Evolutionary conservation across 2,797 vertebrate species (phyloP).

Genomic region (Mallotus villosus): DNA sequence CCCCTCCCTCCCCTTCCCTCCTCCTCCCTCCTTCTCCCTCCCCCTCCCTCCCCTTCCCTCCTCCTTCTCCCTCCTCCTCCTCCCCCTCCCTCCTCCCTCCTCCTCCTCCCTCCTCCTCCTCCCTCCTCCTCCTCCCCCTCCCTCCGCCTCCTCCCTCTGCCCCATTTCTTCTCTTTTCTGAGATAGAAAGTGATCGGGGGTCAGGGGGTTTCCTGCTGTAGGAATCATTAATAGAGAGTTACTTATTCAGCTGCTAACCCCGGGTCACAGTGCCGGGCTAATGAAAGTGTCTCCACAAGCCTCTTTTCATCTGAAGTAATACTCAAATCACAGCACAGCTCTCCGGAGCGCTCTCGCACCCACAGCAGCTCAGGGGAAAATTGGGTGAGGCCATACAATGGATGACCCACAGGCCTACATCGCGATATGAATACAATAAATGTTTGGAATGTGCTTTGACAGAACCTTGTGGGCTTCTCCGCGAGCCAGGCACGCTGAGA

Average conservation of each 20-base stretch:
- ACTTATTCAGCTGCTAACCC: constrained; percentile 78
- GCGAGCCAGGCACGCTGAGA: constrained; percentile 29
- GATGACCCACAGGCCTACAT: constrained; percentile 61
- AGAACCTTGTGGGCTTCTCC: constrained; percentile 29
- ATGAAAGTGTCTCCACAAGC: constrained; percentile 78
- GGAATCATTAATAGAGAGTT: constrained; percentile 84
- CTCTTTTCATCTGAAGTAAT: constrained; percentile 78
- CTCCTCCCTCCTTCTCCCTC: constrained; percentile 40
- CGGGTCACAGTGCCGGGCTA: constrained; percentile 72
- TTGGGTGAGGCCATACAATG: constrained; percentile 66
- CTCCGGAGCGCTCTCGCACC: constrained; percentile 61
- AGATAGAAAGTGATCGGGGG: constrained; percentile 79
- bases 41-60: constrained; percentile 61
- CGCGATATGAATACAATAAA: constrained; percentile 70
- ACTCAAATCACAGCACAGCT: constrained; percentile 75
- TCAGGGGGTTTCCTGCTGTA: constrained; percentile 80
- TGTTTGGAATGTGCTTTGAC: constrained; percentile 71
- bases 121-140: constrained; percentile 31
- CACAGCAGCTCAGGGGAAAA: constrained; percentile 57
- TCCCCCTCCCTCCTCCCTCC: background rate
- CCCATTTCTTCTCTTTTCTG: constrained; percentile 59
- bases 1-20: constrained; percentile 41
- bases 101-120: constrained; percentile 21
- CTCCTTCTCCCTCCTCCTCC: constrained; percentile 44
- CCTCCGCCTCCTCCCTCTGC: constrained; percentile 58